Evolutionary conservation across 1,140 invertebrate genomes (phyloP), one percentile per base, ranked within the genome.

Genomic region (Colletes latitarsis): DNA sequence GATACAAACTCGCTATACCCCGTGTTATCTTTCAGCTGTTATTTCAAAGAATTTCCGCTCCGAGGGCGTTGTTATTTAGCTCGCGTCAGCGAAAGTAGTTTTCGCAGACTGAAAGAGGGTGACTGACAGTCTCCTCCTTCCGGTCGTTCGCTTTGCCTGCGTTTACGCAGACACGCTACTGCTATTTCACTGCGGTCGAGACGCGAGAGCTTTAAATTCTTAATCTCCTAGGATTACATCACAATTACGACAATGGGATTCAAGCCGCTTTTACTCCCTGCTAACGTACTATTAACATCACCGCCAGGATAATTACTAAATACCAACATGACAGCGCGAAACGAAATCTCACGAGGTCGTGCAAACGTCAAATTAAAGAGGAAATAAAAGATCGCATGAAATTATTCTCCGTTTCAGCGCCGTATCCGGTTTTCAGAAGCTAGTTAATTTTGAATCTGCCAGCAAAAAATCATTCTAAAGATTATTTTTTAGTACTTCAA

Each of bases 21-120:
- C 4, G 43, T n/a, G 55, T 8, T 71, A 62, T 64, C 69, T 78
- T 73, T 73, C 14, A 55, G 55, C 21, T 43, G 70, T 79, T 72
- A 66, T 66, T 79, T 79, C 69, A 73, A 79, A 79, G 77, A 58
- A 73, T 79, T 66, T 57, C 49, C 41, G 41, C 17, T n/a, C 55
- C 9, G 46, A 14, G 30, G 14, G 15, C 69, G 62, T 79, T 66
- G 60, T 79, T 64, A 64, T 79, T 79, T 66, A 79, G 39, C 39
- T 12, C 8, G 60, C 41, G 60, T 57, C 70, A 14, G 77, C 64
- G 60, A 73, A 79, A 64, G 77, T 79, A 79, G 72, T 73, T 79
- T 49, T 19, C 70, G 9, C 19, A 6, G 60, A 17, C 3, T 39
- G 19, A 64, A 55, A 21, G 52, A 21, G 53, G 39, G 70, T 41